A percentile compares a stretch with the other conserved stretches of the same genome.
phyloP scores from a whole-genome alignment of 1,140 invertebrate species.

The Octopus sinensis region DNA sequence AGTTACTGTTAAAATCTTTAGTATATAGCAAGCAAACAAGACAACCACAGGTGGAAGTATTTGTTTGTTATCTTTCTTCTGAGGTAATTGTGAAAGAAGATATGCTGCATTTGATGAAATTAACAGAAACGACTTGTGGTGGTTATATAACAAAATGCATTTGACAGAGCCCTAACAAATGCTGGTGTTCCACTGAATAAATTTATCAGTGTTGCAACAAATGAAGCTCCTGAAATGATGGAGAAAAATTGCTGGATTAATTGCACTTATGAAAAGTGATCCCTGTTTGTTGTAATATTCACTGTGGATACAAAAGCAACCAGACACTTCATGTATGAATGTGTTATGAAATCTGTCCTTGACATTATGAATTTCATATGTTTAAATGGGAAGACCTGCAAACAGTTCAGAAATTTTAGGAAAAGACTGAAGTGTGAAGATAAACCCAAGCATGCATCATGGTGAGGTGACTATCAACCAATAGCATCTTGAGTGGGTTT shows the following conservation, averaged over 20 bases:
- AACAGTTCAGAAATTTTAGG: too few relatives aligned
- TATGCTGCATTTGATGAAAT: background rate
- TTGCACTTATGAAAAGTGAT: background rate
- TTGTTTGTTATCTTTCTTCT: background rate
- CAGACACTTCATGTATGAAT: background rate
- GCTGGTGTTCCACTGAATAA: slow-evolving; percentile 3
- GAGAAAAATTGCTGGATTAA: background rate
- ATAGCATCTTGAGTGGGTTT: background rate
- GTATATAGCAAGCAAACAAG: background rate
- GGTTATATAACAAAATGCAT: background rate
- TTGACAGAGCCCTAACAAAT: background rate
- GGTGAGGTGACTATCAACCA: too few relatives aligned
- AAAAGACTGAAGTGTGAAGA: too few relatives aligned
- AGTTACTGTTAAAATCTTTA: background rate
- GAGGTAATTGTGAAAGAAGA: slow-evolving; percentile 1
- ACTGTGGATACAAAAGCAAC: background rate
- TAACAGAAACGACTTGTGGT: background rate
- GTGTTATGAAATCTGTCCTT: too few relatives aligned
- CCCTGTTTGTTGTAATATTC: background rate
- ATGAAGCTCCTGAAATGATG: background rate
- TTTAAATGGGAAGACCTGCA: too few relatives aligned
- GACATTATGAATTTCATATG: too few relatives aligned
- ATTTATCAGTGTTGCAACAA: slow-evolving; percentile 7
- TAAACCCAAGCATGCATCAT: too few relatives aligned
- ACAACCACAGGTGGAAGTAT: background rate